Evolutionary conservation across 2,113 vertebrate genomes (phyloP), one percentile per base, ranked within the genome.

Genomic region (Anas platyrhynchos): DNA sequence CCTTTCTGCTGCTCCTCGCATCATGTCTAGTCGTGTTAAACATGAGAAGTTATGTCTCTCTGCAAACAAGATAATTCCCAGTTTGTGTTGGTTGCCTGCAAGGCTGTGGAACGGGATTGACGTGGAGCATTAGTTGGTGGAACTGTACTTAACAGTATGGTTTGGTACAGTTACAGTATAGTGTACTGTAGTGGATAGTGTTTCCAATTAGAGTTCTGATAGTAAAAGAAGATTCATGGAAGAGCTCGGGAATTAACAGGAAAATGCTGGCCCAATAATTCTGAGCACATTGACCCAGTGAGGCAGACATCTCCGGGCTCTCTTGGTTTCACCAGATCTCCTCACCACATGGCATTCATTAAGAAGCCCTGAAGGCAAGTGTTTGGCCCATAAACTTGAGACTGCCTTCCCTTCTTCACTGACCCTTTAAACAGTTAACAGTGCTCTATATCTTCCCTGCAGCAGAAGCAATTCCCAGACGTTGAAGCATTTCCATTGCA

Each of bases 401-500:
- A 13, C 81, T 93, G 50, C 46, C 75, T 93, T 91, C 25, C n/a
- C 54, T 77, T 93, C 61, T 87, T 80, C 38, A 11, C 84, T 86
- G 86, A 89, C 74, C 90, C 78, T 72, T 87, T 88, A 94, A 95
- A 95, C 78, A 74, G 94, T 92, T 96, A 95, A 95, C 80, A 88
- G 59, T 9, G 4, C 62, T 91, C 93, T 83, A 1, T 91, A 91
- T 93, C 86, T 96, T 87, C 91, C 88, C 92, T 92, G 81, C 84
- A 91, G 91, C 95, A 94, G 89, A 88, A 91, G 73, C 87, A 96
- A 93, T 97, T 97, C 95, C 93, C 97, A 97, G 94, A 97, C 74
- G 2, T 93, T 95, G 73, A 96, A 97, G 93, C 77, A 96, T 97
- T 96, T 96, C 91, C 96, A 96, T 95, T 96, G 94, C 94, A 95